phyloP scores from a whole-genome alignment of 2,113 vertebrate genomes.

The Apteryx owenii region DNA sequence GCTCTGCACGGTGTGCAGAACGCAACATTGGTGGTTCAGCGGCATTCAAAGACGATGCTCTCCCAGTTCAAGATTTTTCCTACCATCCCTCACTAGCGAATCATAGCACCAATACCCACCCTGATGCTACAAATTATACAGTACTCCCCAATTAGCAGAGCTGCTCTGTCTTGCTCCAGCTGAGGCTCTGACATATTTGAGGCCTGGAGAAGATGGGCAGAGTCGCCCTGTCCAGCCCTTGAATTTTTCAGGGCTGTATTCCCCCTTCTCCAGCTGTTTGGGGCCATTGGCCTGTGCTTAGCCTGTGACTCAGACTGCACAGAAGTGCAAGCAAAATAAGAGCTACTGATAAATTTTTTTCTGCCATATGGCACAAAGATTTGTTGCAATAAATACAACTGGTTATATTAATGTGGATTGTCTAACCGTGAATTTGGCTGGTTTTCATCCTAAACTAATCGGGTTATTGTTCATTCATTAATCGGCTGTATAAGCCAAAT shows the following conservation, averaged over 20 bases:
- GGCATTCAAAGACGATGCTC: background rate
- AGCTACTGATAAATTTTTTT: fast-evolving
- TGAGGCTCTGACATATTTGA: background rate
- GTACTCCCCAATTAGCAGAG: fast-evolving
- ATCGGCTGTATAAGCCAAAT: background rate
- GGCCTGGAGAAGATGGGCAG: background rate
- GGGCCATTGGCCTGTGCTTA: fast-evolving
- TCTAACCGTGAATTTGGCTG: background rate
- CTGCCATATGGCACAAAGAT: fast-evolving
- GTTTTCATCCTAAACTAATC: background rate
- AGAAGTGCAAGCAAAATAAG: background rate
- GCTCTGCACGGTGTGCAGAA: fast-evolving
- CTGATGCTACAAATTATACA: background rate
- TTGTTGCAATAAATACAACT: background rate
- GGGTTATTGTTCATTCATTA: background rate
- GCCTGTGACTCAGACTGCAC: fast-evolving
- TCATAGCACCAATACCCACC: background rate
- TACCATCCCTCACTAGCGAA: background rate
- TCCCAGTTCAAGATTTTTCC: background rate
- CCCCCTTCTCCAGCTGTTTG: fast-evolving
- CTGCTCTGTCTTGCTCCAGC: background rate
- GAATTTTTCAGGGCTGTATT: background rate
- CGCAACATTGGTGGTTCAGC: background rate
- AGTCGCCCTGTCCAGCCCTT: fast-evolving
- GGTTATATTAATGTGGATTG: background rate